Evolutionary conservation across 53 echinoderm and acorn worm species (phyloP), one percentile per base, ranked within the genome.

Genomic region (Stichopus horrens): DNA sequence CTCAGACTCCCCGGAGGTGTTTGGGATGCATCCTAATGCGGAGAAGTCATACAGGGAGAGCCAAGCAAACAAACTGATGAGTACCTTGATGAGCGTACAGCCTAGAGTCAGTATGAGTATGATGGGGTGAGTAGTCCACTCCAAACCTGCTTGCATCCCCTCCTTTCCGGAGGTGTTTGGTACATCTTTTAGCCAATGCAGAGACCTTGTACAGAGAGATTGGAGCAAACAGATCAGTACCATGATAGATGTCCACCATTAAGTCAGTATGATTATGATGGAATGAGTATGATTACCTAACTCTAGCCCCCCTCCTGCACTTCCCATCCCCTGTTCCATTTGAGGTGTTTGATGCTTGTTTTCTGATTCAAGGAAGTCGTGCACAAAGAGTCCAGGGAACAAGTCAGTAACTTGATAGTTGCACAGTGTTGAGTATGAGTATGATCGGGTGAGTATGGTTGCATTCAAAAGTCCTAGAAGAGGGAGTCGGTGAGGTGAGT

Each of bases 21-120:
- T 97, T 93, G 98, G 95, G 0, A 97, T 97, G 98, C 94, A 97
- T 75, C 82, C 94, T 37, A 97, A 97, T 76, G 98, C 98, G 55
- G 95, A 97, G 92, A 97, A 97, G 58, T 94, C 98, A 5, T 94
- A 90, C 90, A 88, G 95, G 60, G 98, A 97, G 90, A 95, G 94
- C 75, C 90, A 95, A 81, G 93, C 95, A n/a, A 92, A 88, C 83
- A 95, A 91, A 76, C 93, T 97, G 6, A 94, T 95, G 58, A 90
- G 91, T 51, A 95, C 94, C 6, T 54, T 97, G 79, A 88, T 95
- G 59, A 97, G 93, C 77, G 94, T 97, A n/a, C 98, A 97, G 82
- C 98, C 98, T 0, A 91, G 95, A 76, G 88, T 94, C 73, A 93
- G 92, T 57, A 93, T 89, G 57, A 88, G 91, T 78, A 93, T 95